These are phyloP conservation scores for Pomacea canaliculata DNA, from an alignment of 2,888 invertebrate species.

Conservation along the genomic window DNA sequence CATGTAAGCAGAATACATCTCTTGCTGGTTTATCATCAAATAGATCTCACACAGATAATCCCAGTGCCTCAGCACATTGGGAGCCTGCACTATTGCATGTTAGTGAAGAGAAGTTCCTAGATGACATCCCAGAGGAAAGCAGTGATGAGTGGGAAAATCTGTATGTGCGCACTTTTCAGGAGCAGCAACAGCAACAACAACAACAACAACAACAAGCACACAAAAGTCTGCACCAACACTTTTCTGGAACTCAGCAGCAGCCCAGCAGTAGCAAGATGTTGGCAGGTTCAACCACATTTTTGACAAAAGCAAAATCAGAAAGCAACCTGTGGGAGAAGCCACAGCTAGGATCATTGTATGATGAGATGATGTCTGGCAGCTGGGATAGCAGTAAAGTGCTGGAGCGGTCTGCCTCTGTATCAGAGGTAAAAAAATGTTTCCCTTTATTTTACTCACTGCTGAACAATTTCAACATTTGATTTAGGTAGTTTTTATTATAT, in stretches of 20 bases:
- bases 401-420: constrained; percentile 31
- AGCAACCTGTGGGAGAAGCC: constrained; percentile 25
- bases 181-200: constrained; percentile 17
- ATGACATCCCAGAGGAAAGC: constrained; percentile 57
- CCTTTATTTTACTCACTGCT: too few relatives aligned
- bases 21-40: constrained; percentile 14
- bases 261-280: too few relatives aligned
- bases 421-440: constrained; percentile 21
- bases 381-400: constrained; percentile 32
- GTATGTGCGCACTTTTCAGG: background rate
- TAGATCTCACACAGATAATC: constrained; percentile 2
- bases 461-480: too few relatives aligned
- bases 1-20: constrained; percentile 13
- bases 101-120: constrained; percentile 55
- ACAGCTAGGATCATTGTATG: constrained; percentile 27
- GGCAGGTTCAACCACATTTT: background rate
- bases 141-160: constrained; percentile 13
- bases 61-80: constrained; percentile 1
- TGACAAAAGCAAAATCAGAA: constrained; percentile 33
- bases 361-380: constrained; percentile 30
- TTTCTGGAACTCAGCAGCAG: background rate
- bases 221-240: constrained; percentile 2
- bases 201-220: background rate
- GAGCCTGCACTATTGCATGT: constrained; percentile 39
- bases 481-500: too few relatives aligned